Conservation (phyloP, 2,888 invertebrate genomes). For the Lysandra bellargus region DNA sequence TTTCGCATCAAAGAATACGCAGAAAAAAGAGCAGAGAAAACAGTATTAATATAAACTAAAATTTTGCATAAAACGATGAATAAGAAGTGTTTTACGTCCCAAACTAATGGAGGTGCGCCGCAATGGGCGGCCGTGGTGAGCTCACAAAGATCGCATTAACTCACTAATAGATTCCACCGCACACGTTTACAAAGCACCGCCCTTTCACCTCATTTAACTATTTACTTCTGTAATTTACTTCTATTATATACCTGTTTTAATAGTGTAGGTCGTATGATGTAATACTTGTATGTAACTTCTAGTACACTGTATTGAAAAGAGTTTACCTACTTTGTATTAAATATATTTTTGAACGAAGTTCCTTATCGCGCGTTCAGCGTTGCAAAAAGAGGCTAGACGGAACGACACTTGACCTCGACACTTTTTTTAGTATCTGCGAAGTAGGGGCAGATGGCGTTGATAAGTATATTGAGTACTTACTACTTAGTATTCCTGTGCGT, state of each 20-base stretch:
- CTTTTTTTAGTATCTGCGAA: too few relatives aligned
- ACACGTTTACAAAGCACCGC: slow-evolving; percentile 19
- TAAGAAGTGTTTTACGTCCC: neutral
- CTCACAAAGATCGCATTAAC: slow-evolving; percentile 28
- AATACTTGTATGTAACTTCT: neutral
- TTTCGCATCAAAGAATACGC: too few relatives aligned
- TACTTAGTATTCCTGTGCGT: too few relatives aligned
- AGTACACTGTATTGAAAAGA: too few relatives aligned
- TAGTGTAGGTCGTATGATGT: neutral
- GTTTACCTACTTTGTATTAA: too few relatives aligned
- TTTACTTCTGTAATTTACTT: neutral
- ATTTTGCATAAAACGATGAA: neutral
- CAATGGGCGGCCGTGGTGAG: neutral
- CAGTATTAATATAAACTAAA: neutral
- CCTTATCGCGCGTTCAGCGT: too few relatives aligned
- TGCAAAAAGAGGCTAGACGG: too few relatives aligned
- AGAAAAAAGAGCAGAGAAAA: too few relatives aligned
- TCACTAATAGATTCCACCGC: slow-evolving; percentile 28
- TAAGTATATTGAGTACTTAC: too few relatives aligned
- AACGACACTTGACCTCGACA: too few relatives aligned
- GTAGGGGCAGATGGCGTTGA: too few relatives aligned
- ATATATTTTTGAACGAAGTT: too few relatives aligned
- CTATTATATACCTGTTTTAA: neutral
- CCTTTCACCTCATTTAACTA: slow-evolving; percentile 22
- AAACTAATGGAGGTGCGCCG: slow-evolving; percentile 19